Evolutionary conservation across 2,888 invertebrate genomes (phyloP).

Genomic region (Hydriomena furcata): DNA sequence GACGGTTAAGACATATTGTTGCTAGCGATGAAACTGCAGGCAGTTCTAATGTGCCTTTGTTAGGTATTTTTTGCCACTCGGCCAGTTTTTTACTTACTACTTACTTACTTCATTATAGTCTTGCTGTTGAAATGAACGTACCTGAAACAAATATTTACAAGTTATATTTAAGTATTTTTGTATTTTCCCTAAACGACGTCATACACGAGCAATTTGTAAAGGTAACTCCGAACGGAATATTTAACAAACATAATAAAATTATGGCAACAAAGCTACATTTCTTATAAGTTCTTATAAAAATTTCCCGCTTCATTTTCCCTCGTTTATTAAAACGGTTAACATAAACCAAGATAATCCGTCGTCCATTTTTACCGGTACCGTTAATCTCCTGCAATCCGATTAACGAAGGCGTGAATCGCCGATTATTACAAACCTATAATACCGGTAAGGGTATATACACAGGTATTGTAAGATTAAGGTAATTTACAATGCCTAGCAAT

Average conservation of each 20-base stretch:
- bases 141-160: conserved; percentile 7
- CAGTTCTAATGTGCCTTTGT: conserved; percentile 1
- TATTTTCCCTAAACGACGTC: too few species aligned
- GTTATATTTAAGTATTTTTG: too few species aligned
- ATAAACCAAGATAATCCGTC: conserved; percentile 28
- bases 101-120: too few species aligned
- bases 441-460: neutral
- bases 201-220: too few species aligned
- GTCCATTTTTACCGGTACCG: conserved; percentile 37
- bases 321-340: conserved; percentile 20
- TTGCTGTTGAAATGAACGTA: neutral
- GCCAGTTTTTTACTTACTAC: neutral
- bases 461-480: conserved; percentile 1
- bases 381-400: conserved; percentile 50
- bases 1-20: conserved; percentile 7
- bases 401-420: conserved; percentile 49
- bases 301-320: conserved; percentile 16
- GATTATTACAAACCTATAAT: conserved; percentile 5
- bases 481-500: conserved; percentile 2
- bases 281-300: neutral
- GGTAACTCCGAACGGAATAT: neutral
- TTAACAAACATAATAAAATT: conserved; percentile 1
- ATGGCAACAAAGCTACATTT: conserved; percentile 1
- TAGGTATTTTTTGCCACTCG: too few species aligned
- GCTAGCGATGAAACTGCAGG: conserved; percentile 3